These are phyloP conservation scores for Clepsis dumicolana DNA, from an alignment of 2,888 invertebrate species.

Conservation along the genomic window DNA sequence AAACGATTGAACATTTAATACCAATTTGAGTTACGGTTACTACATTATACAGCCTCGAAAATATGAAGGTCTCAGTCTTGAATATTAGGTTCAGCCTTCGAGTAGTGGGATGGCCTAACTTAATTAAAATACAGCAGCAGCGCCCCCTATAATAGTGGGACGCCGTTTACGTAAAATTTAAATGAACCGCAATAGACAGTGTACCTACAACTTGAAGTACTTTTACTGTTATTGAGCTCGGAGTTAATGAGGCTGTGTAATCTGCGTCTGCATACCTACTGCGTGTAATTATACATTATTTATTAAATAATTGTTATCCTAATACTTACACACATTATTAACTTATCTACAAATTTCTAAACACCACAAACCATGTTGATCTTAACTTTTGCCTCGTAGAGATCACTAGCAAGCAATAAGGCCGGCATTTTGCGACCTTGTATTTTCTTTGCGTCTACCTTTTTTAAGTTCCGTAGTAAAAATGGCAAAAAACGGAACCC, in stretches of 20 bases:
- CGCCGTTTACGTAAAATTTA: slow-evolving; percentile 15
- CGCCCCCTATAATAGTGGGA: neutral
- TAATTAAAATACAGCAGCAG: slow-evolving; percentile 19
- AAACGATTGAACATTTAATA: neutral
- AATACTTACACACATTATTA: no score
- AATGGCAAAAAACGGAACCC: no score
- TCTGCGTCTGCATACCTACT: neutral
- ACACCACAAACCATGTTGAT: no score
- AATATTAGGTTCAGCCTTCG: neutral
- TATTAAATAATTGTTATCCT: no score
- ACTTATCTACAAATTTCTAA: no score
- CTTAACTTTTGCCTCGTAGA: no score
- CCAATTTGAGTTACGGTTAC: neutral
- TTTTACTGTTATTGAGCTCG: neutral
- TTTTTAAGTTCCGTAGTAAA: no score
- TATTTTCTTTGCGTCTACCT: no score
- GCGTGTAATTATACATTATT: neutral
- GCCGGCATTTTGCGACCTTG: no score
- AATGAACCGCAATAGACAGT: neutral
- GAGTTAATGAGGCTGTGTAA: neutral
- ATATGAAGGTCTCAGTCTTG: neutral
- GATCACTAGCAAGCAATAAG: no score
- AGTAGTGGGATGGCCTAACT: neutral
- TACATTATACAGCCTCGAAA: neutral
- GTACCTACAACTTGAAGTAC: neutral